These are phyloP conservation scores for Athene cunicularia DNA, from an alignment of 2,113 vertebrate species.

Conservation along the genomic window DNA sequence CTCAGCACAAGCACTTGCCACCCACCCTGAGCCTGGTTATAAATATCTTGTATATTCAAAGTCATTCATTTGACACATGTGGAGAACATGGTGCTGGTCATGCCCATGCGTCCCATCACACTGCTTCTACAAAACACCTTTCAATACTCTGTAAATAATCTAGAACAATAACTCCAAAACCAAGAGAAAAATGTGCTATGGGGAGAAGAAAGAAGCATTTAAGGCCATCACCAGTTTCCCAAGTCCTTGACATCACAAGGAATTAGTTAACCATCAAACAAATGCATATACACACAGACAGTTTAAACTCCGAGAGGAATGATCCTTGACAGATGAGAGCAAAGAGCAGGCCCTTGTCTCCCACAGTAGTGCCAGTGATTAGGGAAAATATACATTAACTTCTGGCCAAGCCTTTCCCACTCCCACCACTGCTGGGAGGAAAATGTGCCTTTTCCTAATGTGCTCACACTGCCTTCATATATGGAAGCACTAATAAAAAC, in stretches of 20 bases:
- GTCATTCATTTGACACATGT: neutral
- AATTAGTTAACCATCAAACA: neutral
- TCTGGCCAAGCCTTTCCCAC: neutral
- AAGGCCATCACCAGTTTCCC: neutral
- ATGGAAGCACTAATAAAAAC: neutral
- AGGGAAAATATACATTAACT: neutral
- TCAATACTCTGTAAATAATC: neutral
- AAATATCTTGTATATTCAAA: neutral
- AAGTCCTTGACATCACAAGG: neutral
- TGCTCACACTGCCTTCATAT: neutral
- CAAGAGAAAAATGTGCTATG: neutral
- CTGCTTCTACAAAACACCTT: neutral
- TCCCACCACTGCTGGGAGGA: neutral
- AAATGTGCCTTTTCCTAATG: neutral
- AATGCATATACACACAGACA: neutral
- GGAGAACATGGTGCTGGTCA: neutral
- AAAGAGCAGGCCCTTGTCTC: neutral
- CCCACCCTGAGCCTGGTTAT: neutral
- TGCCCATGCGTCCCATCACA: neutral
- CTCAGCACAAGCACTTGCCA: neutral
- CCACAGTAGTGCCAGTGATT: neutral
- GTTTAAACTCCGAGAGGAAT: neutral
- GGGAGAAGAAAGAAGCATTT: neutral
- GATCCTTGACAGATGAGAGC: neutral
- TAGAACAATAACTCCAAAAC: neutral